A percentile compares a stretch with the other conserved stretches of the same genome.
These are phyloP conservation scores for Champsocephalus esox DNA, from an alignment of 2,797 vertebrate genomes.

Conservation along the genomic window DNA sequence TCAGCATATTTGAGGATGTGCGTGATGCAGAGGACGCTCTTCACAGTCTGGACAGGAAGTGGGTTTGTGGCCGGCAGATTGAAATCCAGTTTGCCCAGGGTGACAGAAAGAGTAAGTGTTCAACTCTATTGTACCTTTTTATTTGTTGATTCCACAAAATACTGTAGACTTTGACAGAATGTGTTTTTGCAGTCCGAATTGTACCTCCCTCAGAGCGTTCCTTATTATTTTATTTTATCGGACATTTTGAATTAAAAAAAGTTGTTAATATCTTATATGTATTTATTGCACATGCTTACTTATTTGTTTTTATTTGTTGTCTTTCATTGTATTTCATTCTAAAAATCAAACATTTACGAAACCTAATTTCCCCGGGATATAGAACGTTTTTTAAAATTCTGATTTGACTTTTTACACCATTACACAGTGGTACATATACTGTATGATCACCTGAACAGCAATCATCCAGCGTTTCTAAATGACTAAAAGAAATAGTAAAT, in stretches of 20 bases:
- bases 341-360: too few species aligned
- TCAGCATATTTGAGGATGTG: constrained; percentile 96
- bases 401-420: neutral
- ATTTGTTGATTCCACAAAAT: neutral
- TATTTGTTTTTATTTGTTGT: too few species aligned
- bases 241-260: too few species aligned
- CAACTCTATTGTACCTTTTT: neutral
- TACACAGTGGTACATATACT: neutral
- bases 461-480: neutral
- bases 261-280: too few species aligned
- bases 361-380: too few species aligned
- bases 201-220: too few species aligned
- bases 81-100: constrained; percentile 99
- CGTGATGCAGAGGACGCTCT: constrained; percentile 97
- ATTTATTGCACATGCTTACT: too few species aligned
- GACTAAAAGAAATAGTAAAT: neutral
- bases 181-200: too few species aligned
- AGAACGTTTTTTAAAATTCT: too few species aligned
- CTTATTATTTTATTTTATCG: too few species aligned
- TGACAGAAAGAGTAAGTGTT: constrained; percentile 94
- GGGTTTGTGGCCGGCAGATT: constrained; percentile 98
- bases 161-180: neutral
- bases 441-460: neutral
- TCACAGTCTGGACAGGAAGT: constrained; percentile 97
- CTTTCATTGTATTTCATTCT: too few species aligned